A percentile compares a stretch with the other conserved stretches of the same genome.
These are phyloP conservation scores for Saccostrea cuccullata DNA, from an alignment of 1,140 invertebrate species.

Conservation along the genomic window DNA sequence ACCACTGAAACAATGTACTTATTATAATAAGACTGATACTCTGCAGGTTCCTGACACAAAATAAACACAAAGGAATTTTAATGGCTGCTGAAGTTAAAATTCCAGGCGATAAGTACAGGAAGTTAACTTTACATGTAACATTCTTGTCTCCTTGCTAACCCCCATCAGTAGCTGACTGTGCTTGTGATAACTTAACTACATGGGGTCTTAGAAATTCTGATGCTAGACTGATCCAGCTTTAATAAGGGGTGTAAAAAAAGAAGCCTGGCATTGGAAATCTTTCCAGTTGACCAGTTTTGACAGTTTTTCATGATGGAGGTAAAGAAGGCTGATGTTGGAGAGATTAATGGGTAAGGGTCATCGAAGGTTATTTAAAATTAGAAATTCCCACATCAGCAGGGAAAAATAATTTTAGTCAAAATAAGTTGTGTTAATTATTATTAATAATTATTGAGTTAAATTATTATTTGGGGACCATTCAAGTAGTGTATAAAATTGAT, in stretches of 20 bases:
- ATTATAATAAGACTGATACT: not conserved
- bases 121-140: conserved; percentile 27
- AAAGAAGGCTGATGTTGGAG: not conserved
- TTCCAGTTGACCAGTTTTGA: not conserved
- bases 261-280: not conserved
- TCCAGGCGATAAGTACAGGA: conserved; percentile 3
- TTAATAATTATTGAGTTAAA: too few relatives aligned
- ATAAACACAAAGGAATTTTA: not conserved
- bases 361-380: too few relatives aligned
- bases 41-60: not conserved
- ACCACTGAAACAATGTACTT: too few relatives aligned
- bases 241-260: not conserved
- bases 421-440: too few relatives aligned
- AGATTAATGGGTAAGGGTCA: not conserved
- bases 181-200: not conserved
- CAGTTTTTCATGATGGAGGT: not conserved
- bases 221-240: not conserved
- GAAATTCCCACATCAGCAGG: too few relatives aligned
- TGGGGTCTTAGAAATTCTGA: not conserved
- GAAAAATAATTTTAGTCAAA: too few relatives aligned
- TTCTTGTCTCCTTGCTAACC: conserved; percentile 2
- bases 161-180: not conserved
- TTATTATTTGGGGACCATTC: too few relatives aligned
- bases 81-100: conserved; percentile 19
- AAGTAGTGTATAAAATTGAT: too few relatives aligned